Base-by-base conservation (phyloP, 1,140 invertebrate species). In the Drosophila ironensis region DNA sequence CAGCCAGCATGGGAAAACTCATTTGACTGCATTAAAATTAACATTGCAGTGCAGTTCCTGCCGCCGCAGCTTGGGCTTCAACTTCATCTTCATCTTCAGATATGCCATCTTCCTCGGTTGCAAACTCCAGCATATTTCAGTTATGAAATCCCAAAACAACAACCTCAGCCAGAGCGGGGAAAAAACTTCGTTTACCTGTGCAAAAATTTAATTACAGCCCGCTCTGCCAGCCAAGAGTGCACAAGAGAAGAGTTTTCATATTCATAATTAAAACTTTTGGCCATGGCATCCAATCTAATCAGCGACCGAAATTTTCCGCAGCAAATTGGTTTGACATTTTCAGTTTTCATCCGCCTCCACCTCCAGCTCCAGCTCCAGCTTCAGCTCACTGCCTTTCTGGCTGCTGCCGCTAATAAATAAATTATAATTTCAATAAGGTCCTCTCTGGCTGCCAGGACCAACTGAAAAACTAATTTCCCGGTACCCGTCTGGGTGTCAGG, bases 371-470 rank as follows among this genome's bases (percentile, higher is more conserved):
- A n/a, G n/a, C n/a, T n/a, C n/a, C n/a, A n/a, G n/a, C n/a, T n/a
- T n/a, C n/a, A n/a, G n/a, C n/a, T n/a, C n/a, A n/a, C n/a, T n/a
- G n/a, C n/a, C n/a, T n/a, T n/a, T n/a, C 20, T 27, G 24, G 25
- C 24, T 30, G 20, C 35, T 53, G 40, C 53, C 44, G 73, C 53
- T 82, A 60, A 77, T 82, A 77, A 52, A 73, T 64, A 84, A 86
- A 78, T 82, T 78, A 78, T 73, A 77, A 78, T 82, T 82, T 86
- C 80, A 82, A 82, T 84, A 77, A 84, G 72, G 57, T 60, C n/a
- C n/a, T n/a, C n/a, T 57, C 50, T 41, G 35, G 46, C 51, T 16
- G 42, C 45, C 70, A 67, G 45, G 41, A 37, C 30, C 28, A 61
- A 19, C 37, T 48, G 44, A 38, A 70, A 70, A 80, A 81, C 66